A percentile compares a stretch with the other conserved stretches of the same genome.
Evolutionary conservation across 2,113 vertebrate genomes (phyloP).

Genomic region (Oreochromis niloticus): DNA sequence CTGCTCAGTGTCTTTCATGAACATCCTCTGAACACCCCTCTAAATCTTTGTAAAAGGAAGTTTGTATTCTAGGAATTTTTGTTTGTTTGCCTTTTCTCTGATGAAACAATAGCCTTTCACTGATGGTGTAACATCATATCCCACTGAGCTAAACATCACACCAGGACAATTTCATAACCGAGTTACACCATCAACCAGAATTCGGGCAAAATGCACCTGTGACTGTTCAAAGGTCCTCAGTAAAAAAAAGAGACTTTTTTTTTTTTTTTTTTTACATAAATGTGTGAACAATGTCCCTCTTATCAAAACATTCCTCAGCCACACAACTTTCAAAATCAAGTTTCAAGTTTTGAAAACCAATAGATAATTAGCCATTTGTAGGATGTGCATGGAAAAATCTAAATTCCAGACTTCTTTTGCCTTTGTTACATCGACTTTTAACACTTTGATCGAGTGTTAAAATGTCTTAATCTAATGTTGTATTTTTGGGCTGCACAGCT

Average conservation of each 20-base stretch:
- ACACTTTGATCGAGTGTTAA: not conserved
- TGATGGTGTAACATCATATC: not conserved
- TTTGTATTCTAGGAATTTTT: not conserved
- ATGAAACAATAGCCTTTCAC: not conserved
- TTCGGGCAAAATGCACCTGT: not conserved
- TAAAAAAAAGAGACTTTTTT: not conserved
- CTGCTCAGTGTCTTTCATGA: not conserved
- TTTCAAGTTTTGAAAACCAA: not conserved
- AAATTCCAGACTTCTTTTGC: not conserved
- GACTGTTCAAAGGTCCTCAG: not conserved
- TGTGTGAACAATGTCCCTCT: accelerated
- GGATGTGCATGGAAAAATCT: not conserved
- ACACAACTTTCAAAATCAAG: not conserved
- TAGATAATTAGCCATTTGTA: not conserved
- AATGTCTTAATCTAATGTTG: not conserved
- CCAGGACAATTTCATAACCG: not conserved
- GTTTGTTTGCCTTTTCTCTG: not conserved
- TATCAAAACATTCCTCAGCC: not conserved
- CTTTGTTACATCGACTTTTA: accelerated
- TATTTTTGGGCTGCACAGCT: not conserved
- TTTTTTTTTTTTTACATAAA: not conserved
- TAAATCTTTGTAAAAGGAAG: not conserved
- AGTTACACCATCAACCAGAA: not conserved
- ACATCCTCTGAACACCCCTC: not conserved
- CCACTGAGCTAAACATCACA: not conserved